Percentiles rank a stretch among this genome's conserved stretches.
Evolutionary conservation across 1,140 invertebrate species (phyloP).

Genomic region (Drosophila parabipectinata): DNA sequence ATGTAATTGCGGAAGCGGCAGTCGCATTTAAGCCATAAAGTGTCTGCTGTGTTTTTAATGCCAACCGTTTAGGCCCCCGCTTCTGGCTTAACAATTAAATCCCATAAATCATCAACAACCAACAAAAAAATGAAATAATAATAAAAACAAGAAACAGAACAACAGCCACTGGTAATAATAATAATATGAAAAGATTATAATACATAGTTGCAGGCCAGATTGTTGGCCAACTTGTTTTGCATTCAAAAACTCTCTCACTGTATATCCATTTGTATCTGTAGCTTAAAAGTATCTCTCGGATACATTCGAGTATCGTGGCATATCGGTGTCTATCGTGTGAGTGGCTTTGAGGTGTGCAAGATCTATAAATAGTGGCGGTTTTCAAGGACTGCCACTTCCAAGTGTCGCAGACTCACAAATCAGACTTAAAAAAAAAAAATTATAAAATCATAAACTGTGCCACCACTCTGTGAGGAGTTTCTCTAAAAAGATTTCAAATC

Average conservation of each 20-base stretch:
- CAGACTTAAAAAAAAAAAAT: conserved; percentile 6
- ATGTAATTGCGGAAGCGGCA: conserved; percentile 41
- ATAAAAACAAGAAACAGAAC: conserved; percentile 5
- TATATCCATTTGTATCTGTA: neutral
- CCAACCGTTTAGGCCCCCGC: conserved; percentile 12
- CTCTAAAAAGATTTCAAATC: neutral
- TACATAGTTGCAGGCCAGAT: conserved; percentile 40
- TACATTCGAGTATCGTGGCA: neutral
- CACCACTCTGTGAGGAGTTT: neutral
- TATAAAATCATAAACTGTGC: neutral
- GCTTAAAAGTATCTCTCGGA: neutral
- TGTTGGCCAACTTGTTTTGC: conserved; percentile 35
- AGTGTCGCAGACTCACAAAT: conserved; percentile 18
- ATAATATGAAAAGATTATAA: conserved; percentile 41
- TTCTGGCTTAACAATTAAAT: conserved; percentile 25
- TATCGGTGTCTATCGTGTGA: conserved; percentile 2
- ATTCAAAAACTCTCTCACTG: conserved; percentile 12
- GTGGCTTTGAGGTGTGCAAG: conserved; percentile 25
- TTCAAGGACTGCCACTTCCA: conserved; percentile 48
- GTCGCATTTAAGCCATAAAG: conserved; percentile 20
- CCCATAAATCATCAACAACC: conserved; percentile 35
- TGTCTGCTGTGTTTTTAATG: neutral
- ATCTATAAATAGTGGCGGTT: conserved; percentile 48
- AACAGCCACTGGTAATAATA: conserved; percentile 27
- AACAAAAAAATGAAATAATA: neutral